A percentile compares a stretch with the other conserved stretches of the same genome.
These are phyloP conservation scores for Tanytarsus gracilentus DNA, from an alignment of 2,888 invertebrate species.

Conservation along the genomic window DNA sequence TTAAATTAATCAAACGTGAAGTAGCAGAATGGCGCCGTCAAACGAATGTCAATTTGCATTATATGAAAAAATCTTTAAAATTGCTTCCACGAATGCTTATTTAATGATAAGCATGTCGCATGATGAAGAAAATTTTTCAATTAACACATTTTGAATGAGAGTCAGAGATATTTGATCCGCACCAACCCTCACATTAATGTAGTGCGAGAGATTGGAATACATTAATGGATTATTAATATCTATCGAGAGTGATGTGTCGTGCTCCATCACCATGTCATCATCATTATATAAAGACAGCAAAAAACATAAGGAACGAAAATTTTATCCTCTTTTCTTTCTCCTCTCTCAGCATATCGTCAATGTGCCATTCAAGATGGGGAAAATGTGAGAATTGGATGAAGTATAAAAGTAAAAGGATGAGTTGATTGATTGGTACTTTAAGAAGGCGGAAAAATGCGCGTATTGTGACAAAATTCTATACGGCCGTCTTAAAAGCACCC, in stretches of 20 bases:
- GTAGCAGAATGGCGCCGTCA: background rate
- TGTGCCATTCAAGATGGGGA: background rate
- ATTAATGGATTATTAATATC: slow-evolving; percentile 29
- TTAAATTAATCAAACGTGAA: background rate
- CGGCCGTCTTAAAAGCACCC: background rate
- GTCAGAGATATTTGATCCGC: slow-evolving; percentile 1
- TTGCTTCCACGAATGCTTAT: background rate
- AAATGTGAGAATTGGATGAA: slow-evolving; percentile 3
- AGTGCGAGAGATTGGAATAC: background rate
- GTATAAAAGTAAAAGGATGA: background rate
- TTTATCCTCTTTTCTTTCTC: background rate
- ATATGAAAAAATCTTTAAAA: too few relatives aligned
- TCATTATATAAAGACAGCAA: slow-evolving; percentile 8
- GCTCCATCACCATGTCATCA: slow-evolving; percentile 1
- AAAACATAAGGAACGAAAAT: background rate
- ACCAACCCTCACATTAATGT: background rate
- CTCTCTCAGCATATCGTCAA: background rate
- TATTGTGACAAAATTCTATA: background rate
- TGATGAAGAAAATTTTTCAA: background rate
- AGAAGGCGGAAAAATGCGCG: background rate
- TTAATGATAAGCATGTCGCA: background rate
- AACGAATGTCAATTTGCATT: too few relatives aligned
- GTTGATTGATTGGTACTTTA: slow-evolving; percentile 25
- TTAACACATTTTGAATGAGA: background rate
- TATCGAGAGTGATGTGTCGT: slow-evolving; percentile 23